phyloP scores from a whole-genome alignment of 2,113 vertebrate species.

The Bubalus kerabau region DNA sequence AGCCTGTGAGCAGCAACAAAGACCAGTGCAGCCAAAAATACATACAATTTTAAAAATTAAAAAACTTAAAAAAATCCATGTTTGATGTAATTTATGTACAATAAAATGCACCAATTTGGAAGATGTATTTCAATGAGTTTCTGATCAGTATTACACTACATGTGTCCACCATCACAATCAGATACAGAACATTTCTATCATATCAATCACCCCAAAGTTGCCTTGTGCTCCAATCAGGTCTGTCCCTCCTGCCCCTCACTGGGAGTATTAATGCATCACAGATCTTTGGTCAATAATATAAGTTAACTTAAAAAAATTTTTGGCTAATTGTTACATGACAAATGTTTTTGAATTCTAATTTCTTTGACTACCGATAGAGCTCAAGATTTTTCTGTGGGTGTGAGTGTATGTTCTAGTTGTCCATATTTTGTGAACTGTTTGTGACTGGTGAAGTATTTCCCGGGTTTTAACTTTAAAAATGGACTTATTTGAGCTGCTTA shows the following conservation, averaged over 20 bases:
- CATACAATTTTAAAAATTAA: neutral
- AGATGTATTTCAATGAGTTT: neutral
- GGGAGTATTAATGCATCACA: neutral
- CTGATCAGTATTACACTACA: neutral
- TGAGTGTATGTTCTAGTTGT: neutral
- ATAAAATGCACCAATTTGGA: neutral
- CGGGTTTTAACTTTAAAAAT: neutral
- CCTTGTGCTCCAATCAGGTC: too few species aligned
- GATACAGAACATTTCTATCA: neutral
- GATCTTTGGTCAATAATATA: neutral
- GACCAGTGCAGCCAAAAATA: neutral
- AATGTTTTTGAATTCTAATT: neutral
- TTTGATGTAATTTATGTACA: neutral
- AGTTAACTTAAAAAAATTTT: neutral
- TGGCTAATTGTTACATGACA: neutral
- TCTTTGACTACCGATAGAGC: neutral
- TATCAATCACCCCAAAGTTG: too few species aligned
- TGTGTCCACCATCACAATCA: neutral
- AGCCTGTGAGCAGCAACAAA: neutral
- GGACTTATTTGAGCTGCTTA: neutral
- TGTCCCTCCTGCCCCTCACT: too few species aligned
- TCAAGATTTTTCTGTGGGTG: neutral
- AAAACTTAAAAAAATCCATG: neutral
- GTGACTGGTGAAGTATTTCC: neutral
- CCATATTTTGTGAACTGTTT: neutral